Conservation (phyloP, 2,797 vertebrate genomes). For the Microctenopoma steveboyesi region DNA sequence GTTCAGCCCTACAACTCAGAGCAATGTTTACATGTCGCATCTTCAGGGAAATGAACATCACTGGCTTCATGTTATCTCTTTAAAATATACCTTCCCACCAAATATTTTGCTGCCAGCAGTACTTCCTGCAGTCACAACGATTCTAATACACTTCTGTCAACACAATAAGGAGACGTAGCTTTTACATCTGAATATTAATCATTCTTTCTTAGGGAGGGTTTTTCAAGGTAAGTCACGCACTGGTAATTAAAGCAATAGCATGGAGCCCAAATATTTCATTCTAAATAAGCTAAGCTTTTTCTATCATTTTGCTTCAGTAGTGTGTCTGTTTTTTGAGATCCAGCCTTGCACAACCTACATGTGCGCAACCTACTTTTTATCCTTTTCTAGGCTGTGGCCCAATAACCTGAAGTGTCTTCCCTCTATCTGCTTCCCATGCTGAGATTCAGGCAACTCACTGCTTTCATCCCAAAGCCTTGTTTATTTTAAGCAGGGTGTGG, state of each 20-base stretch:
- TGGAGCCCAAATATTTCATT: slow-evolving; percentile 3
- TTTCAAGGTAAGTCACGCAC: slow-evolving; percentile 13
- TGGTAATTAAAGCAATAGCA: slow-evolving; percentile 7
- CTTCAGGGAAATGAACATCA: background rate
- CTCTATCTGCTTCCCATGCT: slow-evolving; percentile 1
- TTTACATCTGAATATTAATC: slow-evolving; percentile 10
- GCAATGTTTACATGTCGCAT: slow-evolving; percentile 2
- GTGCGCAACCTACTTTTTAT: slow-evolving; percentile 48
- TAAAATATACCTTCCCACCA: background rate
- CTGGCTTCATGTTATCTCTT: slow-evolving; percentile 3
- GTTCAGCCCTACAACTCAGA: background rate
- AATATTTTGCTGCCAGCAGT: background rate
- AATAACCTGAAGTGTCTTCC: slow-evolving; percentile 39
- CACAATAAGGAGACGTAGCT: background rate
- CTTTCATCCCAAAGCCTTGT: background rate
- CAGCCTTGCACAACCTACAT: slow-evolving; percentile 42
- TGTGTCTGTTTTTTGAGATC: slow-evolving; percentile 31
- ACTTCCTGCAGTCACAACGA: too few relatives aligned
- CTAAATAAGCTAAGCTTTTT: slow-evolving; percentile 15
- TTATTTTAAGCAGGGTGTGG: background rate
- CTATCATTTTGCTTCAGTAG: slow-evolving; percentile 12
- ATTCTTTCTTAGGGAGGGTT: slow-evolving; percentile 6
- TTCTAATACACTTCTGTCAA: background rate
- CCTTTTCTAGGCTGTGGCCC: slow-evolving; percentile 45
- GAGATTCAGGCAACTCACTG: slow-evolving; percentile 13